phyloP scores from a whole-genome alignment of 2,113 vertebrate species.

The Physeter macrocephalus region DNA sequence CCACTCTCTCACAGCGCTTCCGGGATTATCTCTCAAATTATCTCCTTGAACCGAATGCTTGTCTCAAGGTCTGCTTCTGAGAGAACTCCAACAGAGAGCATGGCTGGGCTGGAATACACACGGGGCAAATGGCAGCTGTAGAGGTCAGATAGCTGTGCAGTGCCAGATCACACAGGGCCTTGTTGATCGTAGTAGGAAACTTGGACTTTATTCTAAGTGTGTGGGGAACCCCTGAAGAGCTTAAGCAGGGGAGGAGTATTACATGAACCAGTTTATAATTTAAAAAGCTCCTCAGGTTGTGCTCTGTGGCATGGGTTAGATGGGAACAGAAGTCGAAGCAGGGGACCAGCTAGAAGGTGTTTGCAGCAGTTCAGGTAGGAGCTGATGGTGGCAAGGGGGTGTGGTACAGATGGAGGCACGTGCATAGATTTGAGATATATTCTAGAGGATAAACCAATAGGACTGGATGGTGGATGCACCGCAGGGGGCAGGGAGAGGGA shows the following conservation, averaged over 20 bases:
- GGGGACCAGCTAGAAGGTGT: not conserved
- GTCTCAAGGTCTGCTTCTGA: not conserved
- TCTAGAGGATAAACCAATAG: not conserved
- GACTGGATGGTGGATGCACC: not conserved
- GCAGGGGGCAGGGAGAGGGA: not conserved
- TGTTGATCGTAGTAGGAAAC: not conserved
- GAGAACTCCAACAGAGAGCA: not conserved
- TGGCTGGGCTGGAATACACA: not conserved
- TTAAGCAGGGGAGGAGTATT: not conserved
- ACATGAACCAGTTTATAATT: not conserved
- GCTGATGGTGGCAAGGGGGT: not conserved
- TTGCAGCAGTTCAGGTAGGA: not conserved
- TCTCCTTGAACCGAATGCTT: not conserved
- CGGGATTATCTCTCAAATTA: not conserved
- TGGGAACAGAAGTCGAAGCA: not conserved
- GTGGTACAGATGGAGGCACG: not conserved
- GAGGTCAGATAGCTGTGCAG: not conserved
- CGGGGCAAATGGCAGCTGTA: accelerated
- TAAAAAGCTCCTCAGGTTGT: not conserved
- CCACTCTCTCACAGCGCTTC: not conserved
- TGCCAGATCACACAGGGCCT: not conserved
- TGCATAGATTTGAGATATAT: not conserved
- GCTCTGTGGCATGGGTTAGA: not conserved
- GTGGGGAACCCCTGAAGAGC: not conserved
- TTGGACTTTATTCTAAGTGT: not conserved